phyloP scores from a whole-genome alignment of 2,888 invertebrate genomes.

The Congeria kusceri region DNA sequence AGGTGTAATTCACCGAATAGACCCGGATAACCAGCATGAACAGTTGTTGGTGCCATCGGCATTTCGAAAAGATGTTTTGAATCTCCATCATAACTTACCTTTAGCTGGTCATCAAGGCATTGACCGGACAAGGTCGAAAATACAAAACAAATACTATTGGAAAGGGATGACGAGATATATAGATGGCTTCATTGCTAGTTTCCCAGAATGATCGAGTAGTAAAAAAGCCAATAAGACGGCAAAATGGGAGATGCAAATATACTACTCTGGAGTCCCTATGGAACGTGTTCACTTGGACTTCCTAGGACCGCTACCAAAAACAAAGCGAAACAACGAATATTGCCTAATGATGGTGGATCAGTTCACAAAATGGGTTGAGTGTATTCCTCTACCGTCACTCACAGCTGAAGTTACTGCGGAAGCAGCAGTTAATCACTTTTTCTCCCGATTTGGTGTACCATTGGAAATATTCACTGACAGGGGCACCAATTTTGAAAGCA shows the following conservation, averaged over 20 bases:
- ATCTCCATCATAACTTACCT: not conserved
- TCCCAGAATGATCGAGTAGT: not conserved
- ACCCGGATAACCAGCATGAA: conserved; percentile 4
- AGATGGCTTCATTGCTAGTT: not conserved
- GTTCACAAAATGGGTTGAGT: conserved; percentile 26
- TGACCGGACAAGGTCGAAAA: not conserved
- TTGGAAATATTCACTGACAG: conserved; percentile 3
- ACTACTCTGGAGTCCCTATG: conserved; percentile 90
- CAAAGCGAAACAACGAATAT: not conserved
- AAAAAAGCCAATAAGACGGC: conserved; percentile 4
- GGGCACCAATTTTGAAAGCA: conserved; percentile 16
- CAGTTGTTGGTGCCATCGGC: not conserved
- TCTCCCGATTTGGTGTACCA: conserved; percentile 3
- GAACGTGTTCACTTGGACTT: conserved; percentile 17
- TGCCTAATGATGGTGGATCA: conserved; percentile 14
- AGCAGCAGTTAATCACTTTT: not conserved
- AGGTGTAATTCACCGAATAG: not conserved
- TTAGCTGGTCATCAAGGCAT: conserved; percentile 1
- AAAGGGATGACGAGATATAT: not conserved
- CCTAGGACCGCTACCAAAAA: conserved; percentile 10
- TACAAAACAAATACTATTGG: conserved; percentile 18
- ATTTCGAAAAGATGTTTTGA: conserved; percentile 10
- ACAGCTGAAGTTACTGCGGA: not conserved
- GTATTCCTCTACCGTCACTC: conserved; percentile 11
- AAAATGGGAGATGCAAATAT: conserved; percentile 86